Evolutionary conservation across 2,113 vertebrate species (phyloP).

Genomic region (Circaetus gallicus): DNA sequence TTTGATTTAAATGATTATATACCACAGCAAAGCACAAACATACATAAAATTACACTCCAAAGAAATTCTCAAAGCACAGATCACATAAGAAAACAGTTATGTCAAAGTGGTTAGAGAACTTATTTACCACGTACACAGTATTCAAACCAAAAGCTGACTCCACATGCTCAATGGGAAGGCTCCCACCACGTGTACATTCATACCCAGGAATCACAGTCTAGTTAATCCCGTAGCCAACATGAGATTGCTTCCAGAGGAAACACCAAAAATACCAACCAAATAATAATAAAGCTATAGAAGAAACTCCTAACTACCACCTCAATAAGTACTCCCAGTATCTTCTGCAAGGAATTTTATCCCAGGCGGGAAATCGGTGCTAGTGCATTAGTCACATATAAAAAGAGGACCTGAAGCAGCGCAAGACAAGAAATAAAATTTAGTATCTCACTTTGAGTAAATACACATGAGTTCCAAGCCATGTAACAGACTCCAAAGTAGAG

Average conservation of each 20-base stretch:
- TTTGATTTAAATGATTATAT: constrained; percentile 58
- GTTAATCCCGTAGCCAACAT: background rate
- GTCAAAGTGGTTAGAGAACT: background rate
- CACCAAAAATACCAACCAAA: background rate
- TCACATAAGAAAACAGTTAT: constrained; percentile 56
- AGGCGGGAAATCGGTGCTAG: background rate
- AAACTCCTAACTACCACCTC: background rate
- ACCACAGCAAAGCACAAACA: constrained; percentile 50
- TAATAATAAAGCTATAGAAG: background rate
- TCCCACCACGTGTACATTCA: background rate
- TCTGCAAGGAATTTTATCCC: background rate
- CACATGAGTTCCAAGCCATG: background rate
- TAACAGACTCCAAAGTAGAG: constrained; percentile 9
- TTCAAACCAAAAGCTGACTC: background rate
- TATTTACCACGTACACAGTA: background rate
- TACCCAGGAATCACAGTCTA: background rate
- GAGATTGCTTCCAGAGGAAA: background rate
- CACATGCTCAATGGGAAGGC: background rate
- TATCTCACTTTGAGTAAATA: constrained; percentile 3
- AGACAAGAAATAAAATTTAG: background rate
- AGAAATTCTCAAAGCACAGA: background rate
- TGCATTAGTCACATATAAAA: background rate
- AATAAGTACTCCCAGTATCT: background rate
- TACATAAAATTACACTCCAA: constrained; percentile 29
- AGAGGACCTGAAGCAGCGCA: background rate